Evolutionary conservation across 2,113 vertebrate species (phyloP).

Genomic region (Pimephales promelas): DNA sequence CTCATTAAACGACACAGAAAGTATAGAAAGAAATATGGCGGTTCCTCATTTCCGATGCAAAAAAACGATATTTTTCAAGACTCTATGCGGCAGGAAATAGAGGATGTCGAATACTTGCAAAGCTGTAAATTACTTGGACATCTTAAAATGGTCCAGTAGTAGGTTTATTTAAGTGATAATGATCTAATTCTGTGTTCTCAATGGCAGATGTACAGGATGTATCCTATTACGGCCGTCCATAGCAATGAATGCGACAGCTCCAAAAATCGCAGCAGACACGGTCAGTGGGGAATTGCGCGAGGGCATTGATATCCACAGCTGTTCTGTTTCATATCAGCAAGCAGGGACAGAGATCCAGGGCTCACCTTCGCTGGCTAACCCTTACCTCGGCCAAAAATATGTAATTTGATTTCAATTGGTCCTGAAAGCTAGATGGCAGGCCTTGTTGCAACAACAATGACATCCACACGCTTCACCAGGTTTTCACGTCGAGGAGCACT

Average conservation of each 20-base stretch:
- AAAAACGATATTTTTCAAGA: conserved; percentile 25
- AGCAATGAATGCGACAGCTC: conserved; percentile 28
- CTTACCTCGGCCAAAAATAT: conserved; percentile 50
- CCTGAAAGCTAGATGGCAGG: conserved; percentile 74
- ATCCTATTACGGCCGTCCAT: conserved; percentile 18
- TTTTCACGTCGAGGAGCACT: conserved; percentile 71
- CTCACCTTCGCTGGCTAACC: conserved; percentile 15
- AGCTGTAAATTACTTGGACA: conserved; percentile 31
- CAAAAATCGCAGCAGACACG: conserved; percentile 46
- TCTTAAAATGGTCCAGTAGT: conserved; percentile 30
- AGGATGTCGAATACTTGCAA: conserved; percentile 8
- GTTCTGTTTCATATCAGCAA: conserved; percentile 72
- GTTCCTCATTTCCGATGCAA: not conserved
- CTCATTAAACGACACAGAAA: conserved; percentile 61
- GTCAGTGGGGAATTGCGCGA: conserved; percentile 59
- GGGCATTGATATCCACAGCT: conserved; percentile 71
- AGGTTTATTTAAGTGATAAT: conserved; percentile 39
- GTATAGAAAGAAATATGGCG: conserved; percentile 14
- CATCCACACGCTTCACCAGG: conserved; percentile 73
- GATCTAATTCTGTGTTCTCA: conserved; percentile 28
- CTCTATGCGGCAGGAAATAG: conserved; percentile 4
- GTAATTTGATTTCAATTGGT: conserved; percentile 74
- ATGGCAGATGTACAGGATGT: conserved; percentile 17
- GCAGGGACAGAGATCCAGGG: conserved; percentile 67
- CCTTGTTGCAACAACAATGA: conserved; percentile 70